These are phyloP conservation scores for Therioaphis trifolii DNA, from an alignment of 2,888 invertebrate genomes.

Conservation along the genomic window DNA sequence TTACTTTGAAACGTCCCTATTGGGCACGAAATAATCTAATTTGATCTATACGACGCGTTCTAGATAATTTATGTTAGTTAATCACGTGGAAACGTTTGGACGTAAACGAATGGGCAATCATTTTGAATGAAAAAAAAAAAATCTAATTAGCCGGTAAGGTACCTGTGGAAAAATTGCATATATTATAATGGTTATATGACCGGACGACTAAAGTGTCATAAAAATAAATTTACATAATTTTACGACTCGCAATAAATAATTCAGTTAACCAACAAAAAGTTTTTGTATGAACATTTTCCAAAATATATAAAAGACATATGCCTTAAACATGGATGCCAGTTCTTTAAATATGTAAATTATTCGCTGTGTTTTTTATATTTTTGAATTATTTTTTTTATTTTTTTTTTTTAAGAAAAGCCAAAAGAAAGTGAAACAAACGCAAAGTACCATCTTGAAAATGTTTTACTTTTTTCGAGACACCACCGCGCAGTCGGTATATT, in stretches of 20 bases:
- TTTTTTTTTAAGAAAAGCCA: not conserved
- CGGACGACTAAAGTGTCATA: conserved; percentile 32
- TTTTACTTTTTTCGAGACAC: conserved; percentile 11
- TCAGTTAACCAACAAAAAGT: conserved; percentile 22
- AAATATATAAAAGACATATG: conserved; percentile 33
- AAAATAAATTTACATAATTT: conserved; percentile 42
- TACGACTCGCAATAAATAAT: conserved; percentile 31
- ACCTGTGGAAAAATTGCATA: not conserved
- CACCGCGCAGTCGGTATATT: not conserved
- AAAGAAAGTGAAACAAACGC: conserved; percentile 34
- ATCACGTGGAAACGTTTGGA: not conserved
- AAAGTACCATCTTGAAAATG: conserved; percentile 36
- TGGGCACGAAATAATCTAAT: conserved; percentile 11
- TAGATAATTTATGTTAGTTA: conserved; percentile 13
- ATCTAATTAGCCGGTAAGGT: conserved; percentile 31
- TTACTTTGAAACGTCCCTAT: conserved; percentile 1
- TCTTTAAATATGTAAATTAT: conserved; percentile 31
- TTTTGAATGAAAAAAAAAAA: conserved; percentile 14
- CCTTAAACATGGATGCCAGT: not conserved
- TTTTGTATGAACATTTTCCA: conserved; percentile 4
- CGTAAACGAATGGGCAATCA: not conserved
- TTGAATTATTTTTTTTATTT: not conserved
- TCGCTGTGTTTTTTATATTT: not conserved
- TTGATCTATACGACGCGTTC: not conserved
- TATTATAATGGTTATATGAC: not conserved